Base-by-base conservation (phyloP, 2,888 invertebrate species). In the Ganaspis brasiliensis region DNA sequence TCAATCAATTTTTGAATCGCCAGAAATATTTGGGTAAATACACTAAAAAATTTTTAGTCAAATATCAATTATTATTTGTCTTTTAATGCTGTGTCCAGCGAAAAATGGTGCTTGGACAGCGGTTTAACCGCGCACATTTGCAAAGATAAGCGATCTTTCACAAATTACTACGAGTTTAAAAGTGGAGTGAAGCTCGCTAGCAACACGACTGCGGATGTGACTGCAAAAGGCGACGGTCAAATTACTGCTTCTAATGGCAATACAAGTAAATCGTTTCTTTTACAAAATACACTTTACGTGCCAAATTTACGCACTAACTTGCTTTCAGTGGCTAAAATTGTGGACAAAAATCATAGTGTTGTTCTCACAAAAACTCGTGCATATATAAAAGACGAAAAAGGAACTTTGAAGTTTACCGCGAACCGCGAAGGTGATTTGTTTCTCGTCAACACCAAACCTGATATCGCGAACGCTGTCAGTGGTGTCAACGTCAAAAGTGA, bases 391-490 rank as follows among this genome's bases (percentile, higher is more conserved):
- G 78, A 79, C 26, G 1, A 24, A 14, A 0, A 72, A 0, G 81
- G 81, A 6, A 31, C 55, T 16, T 31, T 75, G 0, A 77, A 63
- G 12, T 12, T 80, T 2, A 59, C 35, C 9, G 84, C 81, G 0
- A 61, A 82, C n/a, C 56, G 82, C 5, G 24, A 73, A n/a, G 80
- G 80, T 1, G 77, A 81, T 26, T 35, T 84, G 14, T 83, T 80
- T 70, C 6, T 31, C 2, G 6, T 31, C 6, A 2, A 31, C 31
- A 31, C 31, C 6, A 6, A 31, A 31, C 6, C 31, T 31, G 77
- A 77, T 56, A 70, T 63, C 31, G 55, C 70, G 74, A 74, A 71
- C 40, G 49, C 52, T 24, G 74, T 16, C 3, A 52, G 16, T n/a
- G n/a, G n/a, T n/a, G n/a, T n/a, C 16, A 1, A n/a, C 5, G 8